These are phyloP conservation scores for Amyelois transitella DNA, from an alignment of 1,140 invertebrate genomes.

Conservation along the genomic window DNA sequence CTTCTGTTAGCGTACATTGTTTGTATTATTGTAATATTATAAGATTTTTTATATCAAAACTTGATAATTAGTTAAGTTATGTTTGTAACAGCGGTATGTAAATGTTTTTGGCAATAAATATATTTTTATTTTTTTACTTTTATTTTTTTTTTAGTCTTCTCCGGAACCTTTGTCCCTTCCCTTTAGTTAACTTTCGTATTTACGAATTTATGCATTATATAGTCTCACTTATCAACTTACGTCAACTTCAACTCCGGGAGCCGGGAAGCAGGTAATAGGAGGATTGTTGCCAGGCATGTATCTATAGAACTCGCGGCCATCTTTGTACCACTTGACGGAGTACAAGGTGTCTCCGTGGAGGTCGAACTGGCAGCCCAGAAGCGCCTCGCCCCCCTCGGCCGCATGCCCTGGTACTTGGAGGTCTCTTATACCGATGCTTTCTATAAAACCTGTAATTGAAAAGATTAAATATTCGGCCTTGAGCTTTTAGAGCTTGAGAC, in stretches of 20 bases:
- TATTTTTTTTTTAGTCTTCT: no score
- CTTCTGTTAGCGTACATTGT: no score
- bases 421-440: conserved; percentile 36
- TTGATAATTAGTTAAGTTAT: no score
- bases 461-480: neutral
- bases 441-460: conserved; percentile 27
- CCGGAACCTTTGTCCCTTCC: no score
- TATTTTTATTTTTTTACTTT: no score
- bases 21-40: no score
- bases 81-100: no score
- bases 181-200: no score
- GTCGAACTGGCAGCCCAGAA: conserved; percentile 76
- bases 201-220: conserved; percentile 6
- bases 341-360: conserved; percentile 80
- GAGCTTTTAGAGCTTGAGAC: no score
- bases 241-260: conserved; percentile 77
- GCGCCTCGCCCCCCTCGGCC: conserved; percentile 73
- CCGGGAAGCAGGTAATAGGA: conserved; percentile 73
- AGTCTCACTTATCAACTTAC: conserved; percentile 64
- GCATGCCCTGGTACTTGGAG: conserved; percentile 75
- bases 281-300: conserved; percentile 69
- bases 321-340: conserved; percentile 89
- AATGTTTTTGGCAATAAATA: no score
- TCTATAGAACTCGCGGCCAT: conserved; percentile 83
- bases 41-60: no score